Conservation (phyloP, 2,797 vertebrate species). For the Galaxias olidus region DNA sequence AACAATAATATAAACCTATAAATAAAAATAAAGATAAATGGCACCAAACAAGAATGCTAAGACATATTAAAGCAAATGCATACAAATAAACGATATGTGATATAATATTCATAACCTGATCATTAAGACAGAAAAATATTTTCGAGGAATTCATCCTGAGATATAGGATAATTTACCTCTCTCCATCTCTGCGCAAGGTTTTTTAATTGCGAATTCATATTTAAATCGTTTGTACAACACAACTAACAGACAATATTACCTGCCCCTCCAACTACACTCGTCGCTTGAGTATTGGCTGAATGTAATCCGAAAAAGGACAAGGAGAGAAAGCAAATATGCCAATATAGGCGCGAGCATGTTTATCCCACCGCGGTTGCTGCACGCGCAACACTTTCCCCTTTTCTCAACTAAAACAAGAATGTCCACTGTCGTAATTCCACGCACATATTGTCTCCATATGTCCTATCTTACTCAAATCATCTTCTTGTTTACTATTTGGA, state of each 20-base stretch:
- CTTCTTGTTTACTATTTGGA: background rate
- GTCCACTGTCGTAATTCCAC: slow-evolving; percentile 56
- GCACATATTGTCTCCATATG: slow-evolving; percentile 68
- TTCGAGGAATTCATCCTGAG: too few relatives aligned
- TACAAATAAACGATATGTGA: too few relatives aligned
- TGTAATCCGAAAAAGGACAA: slow-evolving; percentile 77
- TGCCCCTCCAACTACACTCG: slow-evolving; percentile 97
- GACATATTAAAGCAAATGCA: too few relatives aligned
- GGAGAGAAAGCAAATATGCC: slow-evolving; percentile 72
- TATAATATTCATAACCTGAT: too few relatives aligned
- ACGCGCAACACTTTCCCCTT: slow-evolving; percentile 55
- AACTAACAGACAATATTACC: slow-evolving; percentile 71
- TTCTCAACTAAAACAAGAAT: slow-evolving; percentile 48
- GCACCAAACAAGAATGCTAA: too few relatives aligned
- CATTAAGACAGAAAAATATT: too few relatives aligned
- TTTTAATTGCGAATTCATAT: background rate
- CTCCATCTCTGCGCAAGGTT: background rate
- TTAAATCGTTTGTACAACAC: background rate
- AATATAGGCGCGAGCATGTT: slow-evolving; percentile 77
- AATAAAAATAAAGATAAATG: too few relatives aligned
- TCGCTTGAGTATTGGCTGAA: slow-evolving; percentile 91
- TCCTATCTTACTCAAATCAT: slow-evolving; percentile 1
- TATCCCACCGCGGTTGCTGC: slow-evolving; percentile 31
- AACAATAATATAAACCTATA: too few relatives aligned
- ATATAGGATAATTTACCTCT: too few relatives aligned